Conservation (phyloP, 2,888 invertebrate species). For the Eueremaeus valkanovi region DNA sequence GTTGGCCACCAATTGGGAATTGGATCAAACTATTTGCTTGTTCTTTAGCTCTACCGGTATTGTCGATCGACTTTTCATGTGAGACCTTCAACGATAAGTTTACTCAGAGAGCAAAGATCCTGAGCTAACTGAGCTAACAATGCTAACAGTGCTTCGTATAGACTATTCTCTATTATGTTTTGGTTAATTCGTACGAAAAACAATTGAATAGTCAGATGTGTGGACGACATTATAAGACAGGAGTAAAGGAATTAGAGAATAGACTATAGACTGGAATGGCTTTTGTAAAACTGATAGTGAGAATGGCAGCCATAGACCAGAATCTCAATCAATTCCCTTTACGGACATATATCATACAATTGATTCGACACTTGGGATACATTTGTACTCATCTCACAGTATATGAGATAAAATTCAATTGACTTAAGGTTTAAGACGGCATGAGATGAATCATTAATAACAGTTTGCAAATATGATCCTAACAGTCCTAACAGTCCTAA, state of each 20-base stretch:
- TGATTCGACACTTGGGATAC: slow-evolving; percentile 16
- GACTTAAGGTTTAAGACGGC: slow-evolving; percentile 9
- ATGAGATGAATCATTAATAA: slow-evolving; percentile 15
- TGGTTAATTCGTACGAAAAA: background rate
- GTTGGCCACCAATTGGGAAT: slow-evolving; percentile 8
- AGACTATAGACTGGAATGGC: background rate
- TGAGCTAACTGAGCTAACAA: background rate
- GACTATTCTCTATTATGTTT: slow-evolving; percentile 2
- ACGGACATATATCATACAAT: slow-evolving; percentile 10
- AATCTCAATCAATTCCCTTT: slow-evolving; percentile 17
- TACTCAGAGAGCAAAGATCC: background rate
- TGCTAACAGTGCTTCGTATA: background rate
- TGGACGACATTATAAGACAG: background rate
- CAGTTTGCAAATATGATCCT: background rate
- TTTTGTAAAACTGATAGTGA: background rate
- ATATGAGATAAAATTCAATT: slow-evolving; percentile 23
- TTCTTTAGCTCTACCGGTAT: background rate
- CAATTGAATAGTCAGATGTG: slow-evolving; percentile 8
- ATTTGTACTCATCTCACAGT: slow-evolving; percentile 13
- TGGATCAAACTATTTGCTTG: background rate
- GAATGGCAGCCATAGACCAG: background rate
- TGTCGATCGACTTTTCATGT: background rate
- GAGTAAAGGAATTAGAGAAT: background rate
- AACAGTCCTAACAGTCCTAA: too few species aligned
- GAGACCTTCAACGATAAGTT: background rate